These are phyloP conservation scores for Euproctis similis DNA, from an alignment of 2,888 invertebrate species.

Conservation along the genomic window DNA sequence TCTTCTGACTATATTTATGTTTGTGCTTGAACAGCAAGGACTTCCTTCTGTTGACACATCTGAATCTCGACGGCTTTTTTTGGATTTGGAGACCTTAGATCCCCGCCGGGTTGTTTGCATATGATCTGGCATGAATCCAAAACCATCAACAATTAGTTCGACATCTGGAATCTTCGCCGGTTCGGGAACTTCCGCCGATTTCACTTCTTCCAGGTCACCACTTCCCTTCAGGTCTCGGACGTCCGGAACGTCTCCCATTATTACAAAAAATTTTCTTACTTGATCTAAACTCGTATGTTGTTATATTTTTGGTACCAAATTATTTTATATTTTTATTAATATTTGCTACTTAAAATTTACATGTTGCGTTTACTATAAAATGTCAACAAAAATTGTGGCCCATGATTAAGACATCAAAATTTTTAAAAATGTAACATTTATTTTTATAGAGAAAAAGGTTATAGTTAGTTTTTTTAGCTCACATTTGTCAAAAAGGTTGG, in stretches of 20 bases:
- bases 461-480: too few relatives aligned
- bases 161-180: constrained; percentile 49
- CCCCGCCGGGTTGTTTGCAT: neutral
- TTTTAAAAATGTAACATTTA: too few relatives aligned
- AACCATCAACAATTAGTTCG: constrained; percentile 62
- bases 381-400: too few relatives aligned
- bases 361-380: constrained; percentile 5
- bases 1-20: constrained; percentile 68
- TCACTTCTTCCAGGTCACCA: constrained; percentile 41
- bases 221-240: constrained; percentile 4
- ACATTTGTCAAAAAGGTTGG: too few relatives aligned
- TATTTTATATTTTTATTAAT: too few relatives aligned
- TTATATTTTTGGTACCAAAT: constrained; percentile 8
- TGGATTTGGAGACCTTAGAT: neutral
- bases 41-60: constrained; percentile 22
- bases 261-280: constrained; percentile 29
- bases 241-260: constrained; percentile 1
- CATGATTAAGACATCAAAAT: too few relatives aligned
- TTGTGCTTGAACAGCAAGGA: constrained; percentile 55
- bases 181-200: constrained; percentile 19
- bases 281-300: constrained; percentile 8
- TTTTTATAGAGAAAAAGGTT: too few relatives aligned
- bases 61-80: neutral
- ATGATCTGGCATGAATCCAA: constrained; percentile 60
- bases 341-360: constrained; percentile 5